phyloP scores from a whole-genome alignment of 2,113 vertebrate genomes.

The Muntiacus muntjak region DNA sequence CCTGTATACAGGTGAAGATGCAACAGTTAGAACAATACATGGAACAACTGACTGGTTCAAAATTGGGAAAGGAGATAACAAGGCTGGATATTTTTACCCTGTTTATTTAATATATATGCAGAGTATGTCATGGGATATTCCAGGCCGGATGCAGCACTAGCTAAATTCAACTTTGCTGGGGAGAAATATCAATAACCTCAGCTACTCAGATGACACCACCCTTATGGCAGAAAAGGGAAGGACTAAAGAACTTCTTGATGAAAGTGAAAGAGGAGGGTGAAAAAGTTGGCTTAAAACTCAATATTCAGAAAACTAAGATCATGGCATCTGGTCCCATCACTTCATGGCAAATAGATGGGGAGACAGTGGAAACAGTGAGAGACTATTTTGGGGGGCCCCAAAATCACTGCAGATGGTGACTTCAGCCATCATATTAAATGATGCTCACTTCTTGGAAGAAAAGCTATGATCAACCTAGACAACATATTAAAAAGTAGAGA shows the following conservation, averaged over 20 bases:
- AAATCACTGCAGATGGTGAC: neutral
- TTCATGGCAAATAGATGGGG: neutral
- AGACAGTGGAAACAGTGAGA: neutral
- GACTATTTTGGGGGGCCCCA: neutral
- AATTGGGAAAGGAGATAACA: neutral
- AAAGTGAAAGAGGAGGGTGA: neutral
- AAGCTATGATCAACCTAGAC: neutral
- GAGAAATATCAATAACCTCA: neutral
- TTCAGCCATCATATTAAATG: neutral
- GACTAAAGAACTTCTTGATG: neutral
- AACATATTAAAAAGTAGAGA: neutral
- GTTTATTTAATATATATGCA: neutral
- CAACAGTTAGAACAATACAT: neutral
- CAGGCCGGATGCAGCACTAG: neutral
- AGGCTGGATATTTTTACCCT: neutral
- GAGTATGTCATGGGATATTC: neutral
- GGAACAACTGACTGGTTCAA: neutral
- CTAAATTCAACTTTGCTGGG: neutral
- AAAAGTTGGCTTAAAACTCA: neutral
- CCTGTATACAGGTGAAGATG: neutral
- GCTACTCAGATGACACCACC: neutral
- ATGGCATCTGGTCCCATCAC: neutral
- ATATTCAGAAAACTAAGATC: neutral
- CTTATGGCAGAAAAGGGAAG: neutral
- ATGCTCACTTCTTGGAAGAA: neutral